Evolutionary conservation across 2,797 vertebrate genomes (phyloP), one percentile per base, ranked within the genome.

Genomic region (Amazona ochrocephala): DNA sequence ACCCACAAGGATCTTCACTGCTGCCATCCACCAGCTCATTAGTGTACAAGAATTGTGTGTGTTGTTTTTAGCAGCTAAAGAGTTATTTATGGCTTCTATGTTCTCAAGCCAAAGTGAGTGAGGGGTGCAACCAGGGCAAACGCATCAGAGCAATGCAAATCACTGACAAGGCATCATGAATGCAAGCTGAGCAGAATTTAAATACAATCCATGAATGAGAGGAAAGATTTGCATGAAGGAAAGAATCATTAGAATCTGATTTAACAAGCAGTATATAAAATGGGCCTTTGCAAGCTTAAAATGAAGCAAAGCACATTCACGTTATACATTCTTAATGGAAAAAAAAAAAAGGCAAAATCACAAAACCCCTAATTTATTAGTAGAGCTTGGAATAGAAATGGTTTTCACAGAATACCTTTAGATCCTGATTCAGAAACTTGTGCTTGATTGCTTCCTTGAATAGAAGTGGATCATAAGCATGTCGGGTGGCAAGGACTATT

Each of bases 191-290:
- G 96, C 94, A 84, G 95, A 96, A 97, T 97, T 97, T 97, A 97
- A 97, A 97, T 96, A 96, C 96, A 97, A 96, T 97, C 96, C 91
- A 86, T 97, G 96, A 97, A 97, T 97, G 96, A 97, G 94, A 95
- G 89, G 92, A 96, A 96, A 97, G 96, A 97, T 97, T 96, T 97
- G 95, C 96, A 96, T 97, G 91, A 95, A 66, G 96, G 50, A 94
- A 96, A 91, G 91, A 97, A 97, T 97, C 96, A 97, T 97, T 97
- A 97, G 96, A 97, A 96, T 96, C 95, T 97, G 94, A 97, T 96
- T 96, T 97, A 96, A 96, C 96, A 96, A 97, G 95, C 95, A 90
- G 95, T 86, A 93, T 88, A 90, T 92, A 94, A 97, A 97, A 97
- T 79, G 80, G 85, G 95, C 83, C 80, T 96, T 97, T 96, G 95